phyloP scores from a whole-genome alignment of 2,797 vertebrate genomes.

The Typhlichthys eigenmanni region DNA sequence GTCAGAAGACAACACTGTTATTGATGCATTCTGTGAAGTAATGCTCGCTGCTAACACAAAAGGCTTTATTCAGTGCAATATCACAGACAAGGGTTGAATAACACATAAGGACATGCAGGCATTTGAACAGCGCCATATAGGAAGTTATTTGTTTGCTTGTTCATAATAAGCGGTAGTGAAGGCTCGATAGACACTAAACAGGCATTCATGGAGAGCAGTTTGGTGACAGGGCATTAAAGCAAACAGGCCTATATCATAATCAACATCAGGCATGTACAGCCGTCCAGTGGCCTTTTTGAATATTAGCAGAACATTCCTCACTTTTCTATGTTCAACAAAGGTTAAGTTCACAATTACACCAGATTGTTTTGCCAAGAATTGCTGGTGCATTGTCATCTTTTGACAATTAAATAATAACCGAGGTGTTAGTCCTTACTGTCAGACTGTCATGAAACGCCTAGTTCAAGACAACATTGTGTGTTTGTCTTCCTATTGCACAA shows the following conservation, averaged over 20 bases:
- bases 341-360: slow-evolving; percentile 33
- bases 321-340: slow-evolving; percentile 38
- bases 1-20: slow-evolving; percentile 55
- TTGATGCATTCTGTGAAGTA: slow-evolving; percentile 58
- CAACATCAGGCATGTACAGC: slow-evolving; percentile 49
- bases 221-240: slow-evolving; percentile 59
- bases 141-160: slow-evolving; percentile 14
- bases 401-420: slow-evolving; percentile 21
- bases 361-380: slow-evolving; percentile 48
- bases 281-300: slow-evolving; percentile 76
- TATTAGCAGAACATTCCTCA: slow-evolving; percentile 49
- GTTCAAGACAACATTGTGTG: slow-evolving; percentile 81
- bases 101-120: slow-evolving; percentile 15
- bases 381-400: slow-evolving; percentile 37
- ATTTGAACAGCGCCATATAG: not conserved
- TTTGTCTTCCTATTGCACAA: slow-evolving; percentile 91
- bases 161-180: slow-evolving; percentile 14
- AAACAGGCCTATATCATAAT: slow-evolving; percentile 17
- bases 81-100: slow-evolving; percentile 45
- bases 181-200: slow-evolving; percentile 10
- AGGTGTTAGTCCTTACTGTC: slow-evolving; percentile 46
- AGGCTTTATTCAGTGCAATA: slow-evolving; percentile 73
- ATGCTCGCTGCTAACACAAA: slow-evolving; percentile 64
- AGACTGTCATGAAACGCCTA: slow-evolving; percentile 82
- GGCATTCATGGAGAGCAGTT: slow-evolving; percentile 16